A percentile compares a stretch with the other conserved stretches of the same genome.
These are phyloP conservation scores for Amblyjoppa fuscipennis DNA, from an alignment of 2,888 invertebrate species.

Conservation along the genomic window DNA sequence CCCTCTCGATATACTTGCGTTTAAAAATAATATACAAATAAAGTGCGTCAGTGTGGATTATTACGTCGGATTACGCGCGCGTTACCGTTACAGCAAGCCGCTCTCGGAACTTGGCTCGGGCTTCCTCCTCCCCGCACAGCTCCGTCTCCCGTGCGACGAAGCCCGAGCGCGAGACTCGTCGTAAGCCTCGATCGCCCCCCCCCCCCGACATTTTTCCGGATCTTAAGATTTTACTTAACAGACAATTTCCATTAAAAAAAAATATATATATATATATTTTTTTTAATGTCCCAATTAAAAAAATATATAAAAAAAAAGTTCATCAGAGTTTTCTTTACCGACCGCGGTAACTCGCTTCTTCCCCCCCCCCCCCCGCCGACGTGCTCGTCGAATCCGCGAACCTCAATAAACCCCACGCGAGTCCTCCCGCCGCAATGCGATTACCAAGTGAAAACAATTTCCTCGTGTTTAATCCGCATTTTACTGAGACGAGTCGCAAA, in stretches of 20 bases:
- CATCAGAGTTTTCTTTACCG: background rate
- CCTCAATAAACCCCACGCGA: too few species aligned
- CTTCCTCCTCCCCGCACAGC: background rate
- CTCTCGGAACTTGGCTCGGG: constrained; percentile 56
- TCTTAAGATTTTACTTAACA: too few species aligned
- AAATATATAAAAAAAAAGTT: background rate
- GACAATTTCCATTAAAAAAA: too few species aligned
- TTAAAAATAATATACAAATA: constrained; percentile 39
- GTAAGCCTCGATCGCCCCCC: too few species aligned
- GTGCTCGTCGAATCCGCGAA: background rate
- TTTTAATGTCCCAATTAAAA: background rate
- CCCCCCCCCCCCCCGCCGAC: background rate
- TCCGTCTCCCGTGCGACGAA: background rate
- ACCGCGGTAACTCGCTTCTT: too few species aligned
- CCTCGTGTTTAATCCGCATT: too few species aligned
- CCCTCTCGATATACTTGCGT: too few species aligned
- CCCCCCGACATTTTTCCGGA: too few species aligned
- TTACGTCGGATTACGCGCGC: constrained; percentile 55
- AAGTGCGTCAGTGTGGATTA: constrained; percentile 52
- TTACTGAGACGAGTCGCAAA: background rate
- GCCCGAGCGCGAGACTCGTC: background rate
- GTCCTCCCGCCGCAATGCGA: too few species aligned
- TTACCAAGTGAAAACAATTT: too few species aligned
- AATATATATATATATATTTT: too few species aligned
- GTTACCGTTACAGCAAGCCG: constrained; percentile 46